These are phyloP conservation scores for Daboia siamensis DNA, from an alignment of 2,113 vertebrate genomes.

Conservation along the genomic window DNA sequence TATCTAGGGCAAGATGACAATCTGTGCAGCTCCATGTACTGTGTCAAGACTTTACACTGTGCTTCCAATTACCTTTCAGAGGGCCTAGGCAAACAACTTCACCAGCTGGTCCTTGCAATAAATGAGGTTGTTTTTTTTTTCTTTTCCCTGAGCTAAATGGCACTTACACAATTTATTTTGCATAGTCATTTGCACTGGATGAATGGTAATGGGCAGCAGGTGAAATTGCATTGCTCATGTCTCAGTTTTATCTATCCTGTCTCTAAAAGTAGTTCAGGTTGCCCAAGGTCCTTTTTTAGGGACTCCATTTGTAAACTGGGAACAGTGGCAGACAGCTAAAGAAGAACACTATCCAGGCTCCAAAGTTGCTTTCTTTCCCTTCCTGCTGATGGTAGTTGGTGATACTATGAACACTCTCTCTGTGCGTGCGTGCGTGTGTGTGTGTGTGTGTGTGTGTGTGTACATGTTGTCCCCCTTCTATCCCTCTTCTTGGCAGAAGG, in stretches of 20 bases:
- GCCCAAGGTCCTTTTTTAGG: conserved; percentile 13
- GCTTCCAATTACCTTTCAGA: conserved; percentile 64
- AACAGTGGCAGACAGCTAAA: conserved; percentile 17
- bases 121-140: conserved; percentile 49
- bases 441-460: no score
- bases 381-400: neutral
- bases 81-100: conserved; percentile 56
- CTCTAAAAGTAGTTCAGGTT: conserved; percentile 27
- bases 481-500: neutral
- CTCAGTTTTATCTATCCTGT: conserved; percentile 6
- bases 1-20: conserved; percentile 57
- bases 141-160: conserved; percentile 51
- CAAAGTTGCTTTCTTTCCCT: neutral
- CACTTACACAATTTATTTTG: conserved; percentile 59
- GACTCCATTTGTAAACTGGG: conserved; percentile 20
- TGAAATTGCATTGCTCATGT: conserved; percentile 35
- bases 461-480: neutral
- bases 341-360: neutral
- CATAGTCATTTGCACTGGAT: conserved; percentile 57
- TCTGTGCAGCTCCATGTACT: conserved; percentile 47
- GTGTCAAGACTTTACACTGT: conserved; percentile 54
- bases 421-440: neutral
- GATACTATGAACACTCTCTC: neutral
- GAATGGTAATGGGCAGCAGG: conserved; percentile 39
- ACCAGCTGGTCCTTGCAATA: conserved; percentile 63